Conservation (phyloP, 2,797 vertebrate species). For the Sciurus carolinensis region DNA sequence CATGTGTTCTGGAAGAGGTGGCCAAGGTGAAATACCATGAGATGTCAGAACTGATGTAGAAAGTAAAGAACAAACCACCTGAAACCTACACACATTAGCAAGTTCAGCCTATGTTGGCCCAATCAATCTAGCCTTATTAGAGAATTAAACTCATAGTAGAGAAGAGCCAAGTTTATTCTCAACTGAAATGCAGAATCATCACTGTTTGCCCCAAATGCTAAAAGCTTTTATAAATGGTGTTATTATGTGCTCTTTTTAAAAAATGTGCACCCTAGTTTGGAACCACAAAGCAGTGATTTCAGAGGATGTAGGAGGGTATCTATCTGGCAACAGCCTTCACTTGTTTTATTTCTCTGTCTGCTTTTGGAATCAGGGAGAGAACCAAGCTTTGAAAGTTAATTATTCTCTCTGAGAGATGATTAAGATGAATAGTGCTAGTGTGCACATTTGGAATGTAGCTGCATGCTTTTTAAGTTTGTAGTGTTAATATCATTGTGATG, state of each 20-base stretch:
- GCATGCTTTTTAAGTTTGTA: not conserved
- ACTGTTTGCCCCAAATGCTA: conserved; percentile 58
- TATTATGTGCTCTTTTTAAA: not conserved
- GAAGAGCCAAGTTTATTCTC: conserved; percentile 67
- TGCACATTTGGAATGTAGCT: not conserved
- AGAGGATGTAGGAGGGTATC: not conserved
- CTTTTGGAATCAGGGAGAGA: not conserved
- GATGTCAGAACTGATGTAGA: not conserved
- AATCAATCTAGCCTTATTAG: conserved; percentile 43
- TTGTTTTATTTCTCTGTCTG: not conserved
- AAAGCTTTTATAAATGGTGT: conserved; percentile 60
- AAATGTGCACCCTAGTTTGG: not conserved
- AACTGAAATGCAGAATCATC: conserved; percentile 60
- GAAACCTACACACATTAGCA: not conserved
- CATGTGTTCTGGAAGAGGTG: not conserved
- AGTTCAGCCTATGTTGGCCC: not conserved
- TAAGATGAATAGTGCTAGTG: not conserved
- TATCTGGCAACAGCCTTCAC: conserved; percentile 13
- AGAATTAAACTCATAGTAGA: conserved; percentile 70
- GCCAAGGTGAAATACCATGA: not conserved
- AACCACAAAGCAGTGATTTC: conserved; percentile 42
- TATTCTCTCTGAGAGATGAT: conserved; percentile 59
- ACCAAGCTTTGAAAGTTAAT: conserved; percentile 21
- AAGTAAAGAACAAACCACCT: not conserved
- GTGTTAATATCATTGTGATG: not conserved